phyloP scores from a whole-genome alignment of 2,113 vertebrate genomes.

The Vulpes vulpes region DNA sequence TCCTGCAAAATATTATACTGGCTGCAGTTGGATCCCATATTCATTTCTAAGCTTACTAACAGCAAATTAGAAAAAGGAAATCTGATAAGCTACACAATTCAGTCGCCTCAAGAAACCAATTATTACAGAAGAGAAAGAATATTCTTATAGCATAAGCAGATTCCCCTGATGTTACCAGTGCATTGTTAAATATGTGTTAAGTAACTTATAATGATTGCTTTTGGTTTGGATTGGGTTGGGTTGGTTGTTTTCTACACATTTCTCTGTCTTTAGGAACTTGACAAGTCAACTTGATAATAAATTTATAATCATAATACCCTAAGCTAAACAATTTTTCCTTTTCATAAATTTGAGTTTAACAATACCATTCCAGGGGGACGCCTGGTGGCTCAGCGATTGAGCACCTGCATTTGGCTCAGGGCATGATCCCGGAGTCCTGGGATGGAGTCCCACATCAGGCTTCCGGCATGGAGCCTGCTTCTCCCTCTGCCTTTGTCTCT shows the following conservation, averaged over 20 bases:
- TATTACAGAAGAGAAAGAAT: neutral
- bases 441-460: no score
- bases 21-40: neutral
- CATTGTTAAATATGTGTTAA: neutral
- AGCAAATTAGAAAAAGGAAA: neutral
- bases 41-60: neutral
- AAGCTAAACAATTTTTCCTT: neutral
- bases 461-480: no score
- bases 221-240: neutral
- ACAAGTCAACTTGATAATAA: neutral
- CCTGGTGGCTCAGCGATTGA: no score
- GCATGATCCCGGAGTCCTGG: no score
- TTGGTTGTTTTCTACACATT: neutral
- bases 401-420: no score
- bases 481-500: no score
- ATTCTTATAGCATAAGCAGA: neutral
- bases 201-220: neutral
- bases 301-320: neutral
- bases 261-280: constrained; percentile 7
- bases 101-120: neutral
- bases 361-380: neutral
- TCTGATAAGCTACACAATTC: neutral
- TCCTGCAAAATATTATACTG: constrained; percentile 3
- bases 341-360: neutral
- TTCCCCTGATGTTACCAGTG: neutral